Percentiles rank a stretch among this genome's conserved stretches.
phyloP scores from a whole-genome alignment of 92 coral and sea anemone species.

The Galaxea fascicularis region DNA sequence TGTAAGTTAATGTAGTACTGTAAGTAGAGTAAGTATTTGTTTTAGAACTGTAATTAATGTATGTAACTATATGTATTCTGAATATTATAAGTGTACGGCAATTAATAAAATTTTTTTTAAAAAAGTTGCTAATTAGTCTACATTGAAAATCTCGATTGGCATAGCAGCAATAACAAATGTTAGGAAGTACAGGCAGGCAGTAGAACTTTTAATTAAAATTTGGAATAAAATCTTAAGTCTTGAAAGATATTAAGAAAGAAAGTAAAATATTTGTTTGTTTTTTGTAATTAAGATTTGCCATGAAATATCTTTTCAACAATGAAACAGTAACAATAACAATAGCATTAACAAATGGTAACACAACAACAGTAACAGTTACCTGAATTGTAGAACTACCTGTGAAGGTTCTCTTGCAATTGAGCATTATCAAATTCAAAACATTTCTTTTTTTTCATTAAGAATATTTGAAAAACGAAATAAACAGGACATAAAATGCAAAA shows the following conservation, averaged over 20 bases:
- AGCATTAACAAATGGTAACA: slow-evolving; percentile 16
- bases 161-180: too few relatives aligned
- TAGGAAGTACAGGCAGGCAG: too few relatives aligned
- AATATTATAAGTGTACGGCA: too few relatives aligned
- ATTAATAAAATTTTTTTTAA: slow-evolving; percentile 21
- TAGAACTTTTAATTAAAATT: slow-evolving; percentile 32
- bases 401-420: slow-evolving; percentile 29
- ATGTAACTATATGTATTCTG: too few relatives aligned
- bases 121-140: slow-evolving; percentile 28
- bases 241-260: slow-evolving; percentile 38
- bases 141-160: too few relatives aligned
- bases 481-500: slow-evolving; percentile 44
- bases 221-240: slow-evolving; percentile 30
- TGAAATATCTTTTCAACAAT: too few relatives aligned
- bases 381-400: slow-evolving; percentile 36
- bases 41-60: too few relatives aligned
- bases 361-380: slow-evolving; percentile 23
- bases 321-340: too few relatives aligned
- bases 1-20: too few relatives aligned
- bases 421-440: slow-evolving; percentile 35
- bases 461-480: slow-evolving; percentile 34
- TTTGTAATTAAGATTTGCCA: too few relatives aligned
- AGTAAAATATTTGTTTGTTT: slow-evolving; percentile 9
- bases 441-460: slow-evolving; percentile 17
- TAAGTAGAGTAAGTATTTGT: too few relatives aligned